Base-by-base conservation (phyloP, 2,113 vertebrate genomes). In the Rhea pennata region DNA sequence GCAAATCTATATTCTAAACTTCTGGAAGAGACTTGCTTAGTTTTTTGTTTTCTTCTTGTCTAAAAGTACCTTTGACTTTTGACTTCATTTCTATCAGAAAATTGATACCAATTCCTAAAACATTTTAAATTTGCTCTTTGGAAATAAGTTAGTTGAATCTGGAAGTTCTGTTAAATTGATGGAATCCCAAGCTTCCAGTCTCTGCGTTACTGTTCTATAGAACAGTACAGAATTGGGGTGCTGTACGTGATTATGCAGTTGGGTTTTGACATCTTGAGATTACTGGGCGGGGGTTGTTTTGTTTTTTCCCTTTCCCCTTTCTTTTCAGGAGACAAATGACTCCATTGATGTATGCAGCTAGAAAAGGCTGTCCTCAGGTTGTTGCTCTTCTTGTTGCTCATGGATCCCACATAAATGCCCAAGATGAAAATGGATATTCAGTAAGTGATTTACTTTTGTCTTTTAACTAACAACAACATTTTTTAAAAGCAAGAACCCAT, bases 341-440 rank as follows among this genome's bases (percentile, higher is more conserved):
- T 33, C 98, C 98, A 5, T 70, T 99, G 94, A 99, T 99, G 99
- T 97, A 99, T 76, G 99, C 99, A 62, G 98, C 99, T 50, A 97
- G 97, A 69, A 97, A 98, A 8, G 98, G 98, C 33, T 97, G 96
- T 94, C 70, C 97, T 90, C 98, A 98, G 13, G 98, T 99, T 56
- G 98, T 98, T 92, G 98, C 98, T 96, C 96, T 99, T 73, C 98
- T 99, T 96, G 98, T 98, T 11, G 98, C 98, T 85, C 97, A 98
- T 42, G 98, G 99, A 79, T 98, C 99, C 46, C 95, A 98, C 61
- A 73, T 99, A 96, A 98, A 99, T 36, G 61, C 92, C 80, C 98
- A 99, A 95, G 98, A 99, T 87, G 85, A 88, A 72, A 97, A 96
- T 36, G 99, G 99, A 40, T 98, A 98, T 95, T 99, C 99, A 70